Conservation (phyloP, 2,888 invertebrate species). For the Serripes groenlandicus region DNA sequence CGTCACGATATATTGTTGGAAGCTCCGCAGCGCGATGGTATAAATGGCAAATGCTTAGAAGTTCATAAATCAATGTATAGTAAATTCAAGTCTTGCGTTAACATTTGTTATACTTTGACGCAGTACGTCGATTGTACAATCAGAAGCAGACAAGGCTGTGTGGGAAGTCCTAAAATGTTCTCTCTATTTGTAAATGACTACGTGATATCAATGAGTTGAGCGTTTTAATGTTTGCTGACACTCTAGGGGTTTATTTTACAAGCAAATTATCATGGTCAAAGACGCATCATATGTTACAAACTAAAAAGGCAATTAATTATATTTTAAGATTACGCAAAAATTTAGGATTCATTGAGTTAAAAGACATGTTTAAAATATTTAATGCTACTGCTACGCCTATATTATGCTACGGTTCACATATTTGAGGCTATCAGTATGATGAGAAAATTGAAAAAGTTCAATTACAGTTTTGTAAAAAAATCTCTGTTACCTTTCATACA, state of each 20-base stretch:
- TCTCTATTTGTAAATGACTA: not conserved
- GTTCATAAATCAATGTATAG: not conserved
- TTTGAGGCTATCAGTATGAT: slow-evolving; percentile 20
- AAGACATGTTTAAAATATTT: slow-evolving; percentile 13
- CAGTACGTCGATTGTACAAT: not conserved
- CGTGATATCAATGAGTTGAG: too few species aligned
- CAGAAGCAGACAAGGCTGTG: not conserved
- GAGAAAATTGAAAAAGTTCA: slow-evolving; percentile 33
- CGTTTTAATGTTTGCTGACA: not conserved
- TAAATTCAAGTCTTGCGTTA: not conserved
- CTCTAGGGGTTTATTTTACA: slow-evolving; percentile 29
- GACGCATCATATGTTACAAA: not conserved
- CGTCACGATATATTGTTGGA: too few species aligned
- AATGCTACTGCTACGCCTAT: slow-evolving; percentile 22
- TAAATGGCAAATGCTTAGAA: too few species aligned
- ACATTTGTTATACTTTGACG: not conserved
- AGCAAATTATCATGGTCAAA: slow-evolving; percentile 19
- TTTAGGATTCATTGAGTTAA: not conserved
- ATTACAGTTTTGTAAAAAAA: slow-evolving; percentile 30
- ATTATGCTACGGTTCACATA: slow-evolving; percentile 21
- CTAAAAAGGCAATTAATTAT: not conserved
- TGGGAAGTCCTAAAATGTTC: not conserved
- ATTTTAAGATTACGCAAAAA: slow-evolving; percentile 1
- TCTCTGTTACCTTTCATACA: not conserved
- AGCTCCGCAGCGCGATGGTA: too few species aligned